Evolutionary conservation across 2,113 vertebrate genomes (phyloP), one percentile per base, ranked within the genome.

Genomic region (Paratilapia polleni): DNA sequence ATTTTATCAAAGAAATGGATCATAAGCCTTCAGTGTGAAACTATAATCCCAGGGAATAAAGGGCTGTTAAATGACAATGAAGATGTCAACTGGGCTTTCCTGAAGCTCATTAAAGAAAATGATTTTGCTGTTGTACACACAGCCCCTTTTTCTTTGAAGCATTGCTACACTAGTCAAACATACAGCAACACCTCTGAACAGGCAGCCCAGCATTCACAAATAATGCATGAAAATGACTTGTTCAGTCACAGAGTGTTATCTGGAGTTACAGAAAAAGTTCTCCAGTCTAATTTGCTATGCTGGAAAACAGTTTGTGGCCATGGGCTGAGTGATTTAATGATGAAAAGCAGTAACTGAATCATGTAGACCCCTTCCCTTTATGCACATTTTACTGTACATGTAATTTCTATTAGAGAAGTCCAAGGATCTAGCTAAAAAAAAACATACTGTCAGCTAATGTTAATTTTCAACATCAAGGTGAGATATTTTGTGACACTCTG

Each of bases 71-170:
- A 24, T 81, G 88, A 89, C 81, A 75, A 87, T 85, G 47, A 64
- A 78, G 62, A 84, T 70, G 77, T 87, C 89, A 86, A 31, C 77
- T 62, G 64, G 43, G 75, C 77, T 64, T 81, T 54, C 78, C 43
- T 83, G 31, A 77, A 41, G 81, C 79, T 91, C 77, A 85, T 91
- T 89, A 91, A 80, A 63, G 78, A 89, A 84, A 92, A 87, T 74
- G 73, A 91, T 78, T 84, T 79, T 68, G 31, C 85, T 57, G 47
- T 84, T 86, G 6, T 57, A 80, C 81, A 77, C 77, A 31, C 4
- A 80, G 52, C 9, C 58, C 22, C 22, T 79, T 43, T 61, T 66
- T 56, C 56, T 89, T 89, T 81, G 60, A 87, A 76, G 73, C 31
- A 78, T 54, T 52, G 54, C 38, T 63, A 11, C 26, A 24, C 17